Base-by-base conservation (phyloP, 1,140 invertebrate genomes). In the Diorhabda sublineata region DNA sequence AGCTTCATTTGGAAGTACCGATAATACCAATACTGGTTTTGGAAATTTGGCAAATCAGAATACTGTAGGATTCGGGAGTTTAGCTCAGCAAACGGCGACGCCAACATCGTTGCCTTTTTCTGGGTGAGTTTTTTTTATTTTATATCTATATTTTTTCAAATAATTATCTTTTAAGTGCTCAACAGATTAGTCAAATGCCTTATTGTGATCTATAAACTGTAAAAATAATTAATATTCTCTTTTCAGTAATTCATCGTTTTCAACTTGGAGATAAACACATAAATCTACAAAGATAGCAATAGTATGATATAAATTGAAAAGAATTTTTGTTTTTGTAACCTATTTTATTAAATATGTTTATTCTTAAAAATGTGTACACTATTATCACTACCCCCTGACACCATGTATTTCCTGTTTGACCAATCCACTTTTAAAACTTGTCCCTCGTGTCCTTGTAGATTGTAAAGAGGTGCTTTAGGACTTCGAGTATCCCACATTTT, bases 401-500 rank as follows among this genome's bases (percentile, higher is more conserved):
- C 84, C 64, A 99, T 90, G 45, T 92, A 86, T 58, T 91, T 84
- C 0, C 91, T 88, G 83, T 95, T 90, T 3, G 93, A 91, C 97
- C 98, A 99, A 82, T 98, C 94, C 75, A 94, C 94, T 77, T 92
- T 90, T 42, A 99, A 83, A 3, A 98, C 91, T 84, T 97, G 98
- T 72, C 98, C 97, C 75, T 94, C 90, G 79, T 99, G 98, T 0
- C 97, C 97, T 67, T 88, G 87, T 75, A 99, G 84, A 80, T 99
- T 95, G 78, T 93, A 99, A 0, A 99, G 83, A 3, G 97, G 92
- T 6, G 94, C 92, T 80, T 93, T 94, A 1, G 95, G 90, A 81
- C 96, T 96, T 82, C 97, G 87, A 3, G 89, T 90, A 80, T 99
- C 98, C 98, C 98, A 99, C 47, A 98, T 82, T 83, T 99, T 99